Evolutionary conservation across 2,888 invertebrate species (phyloP).

Genomic region (Lycocerus yunnanus): DNA sequence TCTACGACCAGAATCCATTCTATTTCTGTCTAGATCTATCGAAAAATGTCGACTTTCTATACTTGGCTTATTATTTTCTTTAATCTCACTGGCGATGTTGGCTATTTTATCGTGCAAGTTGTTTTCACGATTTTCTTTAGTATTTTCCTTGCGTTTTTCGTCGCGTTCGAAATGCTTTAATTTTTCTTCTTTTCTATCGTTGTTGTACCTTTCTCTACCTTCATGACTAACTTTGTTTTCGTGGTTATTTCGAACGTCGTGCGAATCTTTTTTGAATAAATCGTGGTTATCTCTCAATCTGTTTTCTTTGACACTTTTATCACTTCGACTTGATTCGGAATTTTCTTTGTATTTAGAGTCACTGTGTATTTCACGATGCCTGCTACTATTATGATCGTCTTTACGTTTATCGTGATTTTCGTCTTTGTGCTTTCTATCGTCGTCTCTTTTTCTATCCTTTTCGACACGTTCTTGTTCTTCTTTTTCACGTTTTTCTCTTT

Average conservation of each 20-base stretch:
- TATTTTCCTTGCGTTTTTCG: conserved; percentile 54
- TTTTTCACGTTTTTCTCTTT: conserved; percentile 32
- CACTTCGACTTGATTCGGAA: conserved; percentile 49
- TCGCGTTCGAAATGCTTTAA: conserved; percentile 54
- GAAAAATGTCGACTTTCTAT: conserved; percentile 56
- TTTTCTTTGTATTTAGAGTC: conserved; percentile 48
- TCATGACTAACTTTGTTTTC: conserved; percentile 51
- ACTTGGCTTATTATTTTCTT: conserved; percentile 44
- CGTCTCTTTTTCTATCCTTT: conserved; percentile 26
- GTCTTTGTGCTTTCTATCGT: conserved; percentile 32
- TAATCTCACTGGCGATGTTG: conserved; percentile 42
- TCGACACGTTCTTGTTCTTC: conserved; percentile 33
- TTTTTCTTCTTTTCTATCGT: conserved; percentile 42
- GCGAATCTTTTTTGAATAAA: conserved; percentile 36
- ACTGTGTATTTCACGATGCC: conserved; percentile 60
- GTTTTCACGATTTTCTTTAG: conserved; percentile 58
- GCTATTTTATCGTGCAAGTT: conserved; percentile 60
- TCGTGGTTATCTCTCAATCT: conserved; percentile 50
- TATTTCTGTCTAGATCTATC: conserved; percentile 57
- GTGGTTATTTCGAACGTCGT: conserved; percentile 40
- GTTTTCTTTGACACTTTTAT: conserved; percentile 54
- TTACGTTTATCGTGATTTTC: conserved; percentile 54
- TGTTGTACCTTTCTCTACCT: conserved; percentile 47
- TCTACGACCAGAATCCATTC: conserved; percentile 54
- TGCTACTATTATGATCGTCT: conserved; percentile 55